phyloP scores from a whole-genome alignment of 1,140 invertebrate species.

The Bombus soroeensis region DNA sequence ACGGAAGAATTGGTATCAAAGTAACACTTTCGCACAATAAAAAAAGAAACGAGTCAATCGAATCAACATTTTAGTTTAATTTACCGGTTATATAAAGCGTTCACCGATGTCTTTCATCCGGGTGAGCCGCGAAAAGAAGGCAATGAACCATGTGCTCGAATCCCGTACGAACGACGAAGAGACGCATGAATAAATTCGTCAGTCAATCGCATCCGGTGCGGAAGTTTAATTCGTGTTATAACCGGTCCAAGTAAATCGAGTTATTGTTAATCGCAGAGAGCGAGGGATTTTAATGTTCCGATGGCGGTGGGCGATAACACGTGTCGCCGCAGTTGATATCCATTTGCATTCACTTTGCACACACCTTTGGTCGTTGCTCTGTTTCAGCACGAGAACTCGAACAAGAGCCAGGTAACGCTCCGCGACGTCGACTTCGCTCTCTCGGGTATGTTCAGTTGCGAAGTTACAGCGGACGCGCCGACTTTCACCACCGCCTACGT shows the following conservation, averaged over 20 bases:
- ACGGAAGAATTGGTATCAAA: too few relatives aligned
- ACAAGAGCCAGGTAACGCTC: conserved; percentile 89
- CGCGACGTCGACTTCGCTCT: conserved; percentile 88
- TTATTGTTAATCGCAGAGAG: conserved; percentile 36
- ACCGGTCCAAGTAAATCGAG: conserved; percentile 32
- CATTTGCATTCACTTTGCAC: conserved; percentile 41
- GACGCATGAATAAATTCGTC: conserved; percentile 15
- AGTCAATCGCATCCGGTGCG: neutral
- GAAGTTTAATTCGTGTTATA: conserved; percentile 43
- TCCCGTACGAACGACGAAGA: neutral
- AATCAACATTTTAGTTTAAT: neutral
- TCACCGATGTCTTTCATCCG: neutral
- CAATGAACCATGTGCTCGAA: conserved; percentile 27
- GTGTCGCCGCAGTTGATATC: conserved; percentile 18
- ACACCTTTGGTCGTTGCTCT: conserved; percentile 57
- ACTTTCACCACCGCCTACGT: conserved; percentile 88
- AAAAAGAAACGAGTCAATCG: neutral
- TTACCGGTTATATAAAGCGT: neutral
- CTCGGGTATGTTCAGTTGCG: conserved; percentile 93
- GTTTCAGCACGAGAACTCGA: conserved; percentile 88
- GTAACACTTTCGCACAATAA: too few relatives aligned
- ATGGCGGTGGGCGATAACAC: conserved; percentile 30
- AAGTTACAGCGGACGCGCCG: conserved; percentile 92
- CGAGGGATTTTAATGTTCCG: neutral
- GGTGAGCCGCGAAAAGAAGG: neutral